phyloP scores from a whole-genome alignment of 2,113 vertebrate species.

The Heliornis fulica region DNA sequence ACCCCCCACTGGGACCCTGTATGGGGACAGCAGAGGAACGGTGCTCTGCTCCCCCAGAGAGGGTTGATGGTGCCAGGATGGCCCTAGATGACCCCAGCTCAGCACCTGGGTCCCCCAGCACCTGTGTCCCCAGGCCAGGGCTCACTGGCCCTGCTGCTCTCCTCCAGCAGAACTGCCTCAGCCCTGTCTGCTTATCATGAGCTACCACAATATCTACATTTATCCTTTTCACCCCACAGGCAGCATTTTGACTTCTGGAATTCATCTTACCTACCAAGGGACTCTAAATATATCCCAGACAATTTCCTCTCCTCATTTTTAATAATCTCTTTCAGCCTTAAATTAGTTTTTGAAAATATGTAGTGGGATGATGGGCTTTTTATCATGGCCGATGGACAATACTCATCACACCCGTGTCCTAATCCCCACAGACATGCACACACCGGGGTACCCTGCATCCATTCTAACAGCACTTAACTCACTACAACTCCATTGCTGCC shows the following conservation, averaged over 20 bases:
- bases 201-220: background rate
- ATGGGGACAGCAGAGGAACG: rapidly evolving
- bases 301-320: constrained; percentile 45
- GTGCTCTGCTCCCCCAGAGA: rapidly evolving
- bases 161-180: background rate
- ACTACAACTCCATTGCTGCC: background rate
- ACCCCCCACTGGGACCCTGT: too few species aligned
- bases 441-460: background rate
- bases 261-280: constrained; percentile 26
- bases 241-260: constrained; percentile 3
- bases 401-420: background rate
- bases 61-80: rapidly evolving
- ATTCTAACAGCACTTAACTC: background rate
- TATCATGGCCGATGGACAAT: constrained; percentile 25
- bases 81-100: background rate
- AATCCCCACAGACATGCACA: background rate
- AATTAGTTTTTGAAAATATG: constrained; percentile 40
- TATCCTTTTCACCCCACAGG: constrained; percentile 1
- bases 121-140: background rate
- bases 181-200: background rate
- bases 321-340: constrained; percentile 33
- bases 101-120: background rate
- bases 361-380: constrained; percentile 33
- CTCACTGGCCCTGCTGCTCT: background rate
- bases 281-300: constrained; percentile 25